Conservation (phyloP, 2,113 vertebrate genomes). For the Channa maculata region DNA sequence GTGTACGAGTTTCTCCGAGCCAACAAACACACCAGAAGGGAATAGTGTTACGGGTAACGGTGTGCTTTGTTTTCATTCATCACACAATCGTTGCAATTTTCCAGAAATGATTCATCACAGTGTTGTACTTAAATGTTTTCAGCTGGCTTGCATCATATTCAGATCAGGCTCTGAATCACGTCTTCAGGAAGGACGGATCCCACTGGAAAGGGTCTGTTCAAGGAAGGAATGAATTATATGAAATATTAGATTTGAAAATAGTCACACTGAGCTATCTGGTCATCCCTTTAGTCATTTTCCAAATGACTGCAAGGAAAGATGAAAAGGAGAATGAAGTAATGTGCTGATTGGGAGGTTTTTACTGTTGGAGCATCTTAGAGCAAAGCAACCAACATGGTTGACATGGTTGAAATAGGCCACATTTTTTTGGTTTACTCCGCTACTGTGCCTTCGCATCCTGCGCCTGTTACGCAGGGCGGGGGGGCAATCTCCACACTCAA, state of each 20-base stretch:
- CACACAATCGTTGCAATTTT: not conserved
- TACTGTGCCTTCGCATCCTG: too few species aligned
- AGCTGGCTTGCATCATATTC: not conserved
- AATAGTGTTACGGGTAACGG: not conserved
- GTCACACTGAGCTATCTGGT: not conserved
- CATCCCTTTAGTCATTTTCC: not conserved
- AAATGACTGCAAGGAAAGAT: not conserved
- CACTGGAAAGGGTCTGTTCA: not conserved
- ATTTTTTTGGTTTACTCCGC: too few species aligned
- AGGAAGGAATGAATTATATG: not conserved
- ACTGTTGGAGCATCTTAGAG: not conserved
- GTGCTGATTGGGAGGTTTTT: not conserved
- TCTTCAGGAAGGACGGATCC: not conserved
- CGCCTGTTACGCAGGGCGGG: too few species aligned
- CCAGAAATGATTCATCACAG: not conserved
- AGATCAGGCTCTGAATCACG: not conserved
- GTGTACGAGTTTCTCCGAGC: not conserved
- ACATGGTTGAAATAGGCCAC: too few species aligned
- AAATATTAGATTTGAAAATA: not conserved
- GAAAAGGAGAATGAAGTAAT: too few species aligned
- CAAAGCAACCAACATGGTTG: not conserved
- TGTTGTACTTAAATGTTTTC: not conserved
- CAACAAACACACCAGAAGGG: not conserved
- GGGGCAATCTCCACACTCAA: too few species aligned
- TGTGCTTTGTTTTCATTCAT: not conserved